Evolutionary conservation across 2,113 vertebrate species (phyloP), one percentile per base, ranked within the genome.

Genomic region (Grus americana): DNA sequence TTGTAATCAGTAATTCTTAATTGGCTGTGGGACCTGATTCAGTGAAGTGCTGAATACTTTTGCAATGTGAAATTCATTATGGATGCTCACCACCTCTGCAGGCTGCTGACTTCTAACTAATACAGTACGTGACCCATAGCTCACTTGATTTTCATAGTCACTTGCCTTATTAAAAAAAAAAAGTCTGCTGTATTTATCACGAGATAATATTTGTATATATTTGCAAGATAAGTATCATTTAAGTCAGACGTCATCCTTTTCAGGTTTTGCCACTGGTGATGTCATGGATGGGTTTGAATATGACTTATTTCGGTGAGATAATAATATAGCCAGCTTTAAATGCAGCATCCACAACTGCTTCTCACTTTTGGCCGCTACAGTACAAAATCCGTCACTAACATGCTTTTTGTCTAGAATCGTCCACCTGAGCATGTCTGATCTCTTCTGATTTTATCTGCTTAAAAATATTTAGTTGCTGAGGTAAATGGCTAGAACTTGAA

Each of bases 101-200:
- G n/a, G 15, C 61, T 70, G 34, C 59, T 89, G 46, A 8, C 23
- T 79, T 71, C 18, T 91, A 12, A 11, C 32, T n/a, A 17, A 23
- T 7, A 21, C 11, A 21, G 8, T 22, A 8, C 0, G 0, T 47
- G 72, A 50, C 26, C 26, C 36, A 2, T 5, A 32, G n/a, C 38
- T 89, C 62, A 44, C 58, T 22, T 70, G 40, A 36, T 70, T 71
- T 54, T 61, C 47, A 17, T 12, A n/a, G 50, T 74, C 20, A 40
- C 66, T 83, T 76, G 19, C 52, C 38, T 21, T 58, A 12, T 26
- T 4, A 50, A 42, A 52, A 23, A 17, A 49, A 47, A 36, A 65
- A 36, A 40, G 5, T 10, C 19, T 79, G 7, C 29, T 11, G 12
- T 47, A 14, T 62, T 47, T 74, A 5, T 65, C 21, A 68, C n/a